phyloP scores from a whole-genome alignment of 2,797 vertebrate species.

The Danio tinwini region DNA sequence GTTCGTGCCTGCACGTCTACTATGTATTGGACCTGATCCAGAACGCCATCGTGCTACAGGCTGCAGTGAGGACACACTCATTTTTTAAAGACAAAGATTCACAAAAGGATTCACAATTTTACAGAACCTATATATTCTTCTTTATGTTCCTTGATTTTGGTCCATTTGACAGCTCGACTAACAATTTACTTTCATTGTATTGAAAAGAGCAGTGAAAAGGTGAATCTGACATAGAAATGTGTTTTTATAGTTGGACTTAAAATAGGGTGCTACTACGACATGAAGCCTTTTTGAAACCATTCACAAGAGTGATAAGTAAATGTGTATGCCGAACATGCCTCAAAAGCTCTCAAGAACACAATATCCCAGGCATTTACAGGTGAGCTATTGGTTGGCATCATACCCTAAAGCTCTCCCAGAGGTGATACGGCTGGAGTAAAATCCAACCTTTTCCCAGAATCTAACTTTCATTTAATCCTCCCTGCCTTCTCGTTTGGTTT shows the following conservation, averaged over 20 bases:
- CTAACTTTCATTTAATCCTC: constrained; percentile 27
- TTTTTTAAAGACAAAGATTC: no score
- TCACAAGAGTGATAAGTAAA: not conserved
- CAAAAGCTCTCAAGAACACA: not conserved
- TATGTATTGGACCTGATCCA: no score
- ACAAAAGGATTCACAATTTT: no score
- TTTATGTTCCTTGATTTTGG: not conserved
- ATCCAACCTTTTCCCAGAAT: constrained; percentile 37
- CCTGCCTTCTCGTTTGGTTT: constrained; percentile 22
- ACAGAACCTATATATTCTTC: no score
- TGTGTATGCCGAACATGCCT: not conserved
- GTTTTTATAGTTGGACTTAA: not conserved
- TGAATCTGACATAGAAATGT: not conserved
- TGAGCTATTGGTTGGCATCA: not conserved
- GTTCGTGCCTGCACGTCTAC: no score
- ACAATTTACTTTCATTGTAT: not conserved
- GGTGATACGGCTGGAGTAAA: not conserved
- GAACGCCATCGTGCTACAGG: no score
- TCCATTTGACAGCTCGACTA: not conserved
- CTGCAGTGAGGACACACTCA: no score
- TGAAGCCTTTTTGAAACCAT: not conserved
- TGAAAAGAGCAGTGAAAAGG: not conserved
- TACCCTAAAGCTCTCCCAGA: constrained; percentile 13
- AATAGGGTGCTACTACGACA: not conserved
- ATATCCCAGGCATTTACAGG: constrained; percentile 4